These are phyloP conservation scores for Phenacoccus solenopsis DNA, from an alignment of 1,140 invertebrate species.

Conservation along the genomic window DNA sequence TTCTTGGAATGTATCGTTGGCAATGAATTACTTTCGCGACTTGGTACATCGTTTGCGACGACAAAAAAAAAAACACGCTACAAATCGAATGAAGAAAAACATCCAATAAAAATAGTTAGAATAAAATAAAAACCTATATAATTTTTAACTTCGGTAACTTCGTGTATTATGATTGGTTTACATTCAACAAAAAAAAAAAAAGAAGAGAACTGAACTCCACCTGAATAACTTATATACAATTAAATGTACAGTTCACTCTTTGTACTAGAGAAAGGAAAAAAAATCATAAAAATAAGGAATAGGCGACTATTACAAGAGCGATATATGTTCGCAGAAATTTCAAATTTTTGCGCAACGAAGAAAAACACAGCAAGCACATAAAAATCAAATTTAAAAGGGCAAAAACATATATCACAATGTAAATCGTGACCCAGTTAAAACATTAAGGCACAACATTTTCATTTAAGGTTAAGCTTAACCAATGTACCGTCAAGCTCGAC, in stretches of 20 bases:
- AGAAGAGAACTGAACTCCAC: neutral
- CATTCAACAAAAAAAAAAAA: neutral
- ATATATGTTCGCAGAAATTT: too few relatives aligned
- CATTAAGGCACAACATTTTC: neutral
- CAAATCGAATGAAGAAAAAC: neutral
- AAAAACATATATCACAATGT: neutral
- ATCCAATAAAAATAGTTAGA: neutral
- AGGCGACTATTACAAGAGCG: too few relatives aligned
- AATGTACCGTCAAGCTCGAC: neutral
- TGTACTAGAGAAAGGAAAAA: too few relatives aligned
- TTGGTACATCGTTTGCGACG: neutral
- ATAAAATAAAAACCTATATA: neutral
- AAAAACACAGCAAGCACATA: neutral
- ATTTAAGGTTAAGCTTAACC: neutral
- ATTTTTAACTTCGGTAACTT: neutral
- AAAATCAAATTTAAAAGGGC: neutral
- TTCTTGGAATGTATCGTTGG: too few relatives aligned
- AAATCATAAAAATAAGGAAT: too few relatives aligned
- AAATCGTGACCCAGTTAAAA: neutral
- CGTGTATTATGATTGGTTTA: conserved; percentile 2
- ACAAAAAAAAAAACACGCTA: neutral
- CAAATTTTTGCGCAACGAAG: neutral
- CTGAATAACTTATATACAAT: neutral
- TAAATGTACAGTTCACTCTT: neutral
- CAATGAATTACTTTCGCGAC: too few relatives aligned